phyloP scores from a whole-genome alignment of 2,888 invertebrate genomes.

The Cheilosia impressa region DNA sequence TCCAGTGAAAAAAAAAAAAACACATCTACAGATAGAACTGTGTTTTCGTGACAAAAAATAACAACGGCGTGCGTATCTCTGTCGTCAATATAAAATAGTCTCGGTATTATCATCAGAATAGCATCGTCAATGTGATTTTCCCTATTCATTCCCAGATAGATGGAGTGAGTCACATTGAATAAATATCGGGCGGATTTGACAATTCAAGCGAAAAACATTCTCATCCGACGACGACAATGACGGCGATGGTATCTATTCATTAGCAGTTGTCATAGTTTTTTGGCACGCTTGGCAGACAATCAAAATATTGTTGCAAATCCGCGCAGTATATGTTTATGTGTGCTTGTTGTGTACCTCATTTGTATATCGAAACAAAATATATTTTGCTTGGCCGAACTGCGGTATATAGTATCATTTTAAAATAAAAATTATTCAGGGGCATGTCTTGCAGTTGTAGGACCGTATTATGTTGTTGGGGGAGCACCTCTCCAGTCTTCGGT shows the following conservation, averaged over 20 bases:
- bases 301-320: constrained; percentile 27
- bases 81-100: constrained; percentile 4
- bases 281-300: constrained; percentile 39
- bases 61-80: not conserved
- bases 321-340: not conserved
- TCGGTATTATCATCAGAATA: constrained; percentile 17
- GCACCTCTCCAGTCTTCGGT: not conserved
- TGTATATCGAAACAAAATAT: not conserved
- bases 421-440: constrained; percentile 7
- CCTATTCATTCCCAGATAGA: constrained; percentile 6
- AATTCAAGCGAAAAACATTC: constrained; percentile 27
- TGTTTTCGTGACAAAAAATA: constrained; percentile 22
- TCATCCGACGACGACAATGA: constrained; percentile 17
- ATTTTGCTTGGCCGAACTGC: constrained; percentile 6
- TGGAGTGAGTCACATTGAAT: constrained; percentile 31
- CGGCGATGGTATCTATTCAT: constrained; percentile 14
- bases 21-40: not conserved
- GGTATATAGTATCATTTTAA: not conserved
- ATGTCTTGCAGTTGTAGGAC: not conserved
- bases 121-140: constrained; percentile 22
- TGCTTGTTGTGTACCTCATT: not conserved
- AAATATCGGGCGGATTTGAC: constrained; percentile 20
- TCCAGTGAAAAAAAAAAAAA: not conserved
- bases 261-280: constrained; percentile 27
- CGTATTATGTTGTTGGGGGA: not conserved